Evolutionary conservation across 2,888 invertebrate genomes (phyloP), one percentile per base, ranked within the genome.

Genomic region (Machimus rusticus): DNA sequence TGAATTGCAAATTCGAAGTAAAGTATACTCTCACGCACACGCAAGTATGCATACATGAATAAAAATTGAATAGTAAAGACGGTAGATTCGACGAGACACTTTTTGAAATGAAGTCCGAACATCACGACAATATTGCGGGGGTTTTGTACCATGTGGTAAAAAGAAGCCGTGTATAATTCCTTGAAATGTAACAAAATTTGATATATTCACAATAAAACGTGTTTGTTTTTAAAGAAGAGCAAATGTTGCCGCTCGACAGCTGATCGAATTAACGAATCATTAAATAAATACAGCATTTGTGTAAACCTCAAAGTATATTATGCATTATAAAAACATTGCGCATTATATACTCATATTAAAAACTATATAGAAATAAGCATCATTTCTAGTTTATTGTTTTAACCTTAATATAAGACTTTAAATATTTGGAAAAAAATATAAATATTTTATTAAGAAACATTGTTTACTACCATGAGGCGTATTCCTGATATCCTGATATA

Each of bases 31-130:
- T 82, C 82, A 82, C 82, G 82, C 82, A 82, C 82, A 82, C 82
- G 82, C 82, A 82, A 82, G 82, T 39, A 66, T 82, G 82, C 82
- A 82, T 82, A 82, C 37, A 82, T 82, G 82, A 82, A 82, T 82
- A 66, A 82, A 82, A 82, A 57, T 82, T 55, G 37, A 82, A 39
- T 46, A 79, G 79, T 28, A 82, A n/a, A 57, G 37, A 82, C 37
- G 57, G 57, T 55, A n/a, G 82, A 82, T 23, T 57, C 55, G 66
- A 57, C 28, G 51, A 79, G 79, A 79, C 43, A 79, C 23, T 82
- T 82, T 82, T 57, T 66, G 82, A 66, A 57, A 82, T 82, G 57
- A 82, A 82, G 82, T 57, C 82, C 37, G 57, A 82, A 82, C 57
- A 82, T 82, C 37, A 34, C 19, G 57, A 37, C 31, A 82, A 79